Base-by-base conservation (phyloP, 2,888 invertebrate genomes). In the Drosophila setosimentum region DNA sequence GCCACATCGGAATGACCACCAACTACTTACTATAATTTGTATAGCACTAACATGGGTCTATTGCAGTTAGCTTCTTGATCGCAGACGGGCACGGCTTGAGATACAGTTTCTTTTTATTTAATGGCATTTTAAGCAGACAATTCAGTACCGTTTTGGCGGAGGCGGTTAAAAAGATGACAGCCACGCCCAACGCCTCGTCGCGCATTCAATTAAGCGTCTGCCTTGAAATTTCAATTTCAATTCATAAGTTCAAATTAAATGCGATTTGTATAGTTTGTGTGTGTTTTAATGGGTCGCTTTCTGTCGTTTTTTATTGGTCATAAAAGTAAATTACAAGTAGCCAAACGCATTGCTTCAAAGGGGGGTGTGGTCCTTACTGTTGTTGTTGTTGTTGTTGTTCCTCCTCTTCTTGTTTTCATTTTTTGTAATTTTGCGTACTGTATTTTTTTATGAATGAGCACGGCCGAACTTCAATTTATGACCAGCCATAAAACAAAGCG, bases 51-150 rank as follows among this genome's bases (percentile, higher is more conserved):
- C 13, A 35, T 45, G 24, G 50, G 30, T 45, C 29, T 58, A 69
- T 69, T 66, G 58, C 18, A 48, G 42, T 42, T 50, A n/a, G 68
- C 48, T 78, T 78, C 79, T 79, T 62, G 54, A 68, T 68, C 63
- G 78, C 75, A 49, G 35, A 35, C 49, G 24, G 24, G 24, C 45
- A 53, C 42, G 29, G 57, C 60, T 54, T 51, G 18, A 69, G 50
- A 21, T 50, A 59, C 75, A 61, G 70, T 74, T 75, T 65, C 62
- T 53, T 59, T 49, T 59, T 49, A 18, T 55, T 73, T 83, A 83
- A 86, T 86, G 68, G 70, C 67, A 72, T 87, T 82, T 84, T 89
- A 86, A 85, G 72, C 67, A 83, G 79, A 62, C 73, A 62, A 48
- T 67, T 54, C 73, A 60, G 68, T 74, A 73, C 68, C 70, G 54